Base-by-base conservation (phyloP, 2,113 vertebrate species). In the Cynocephalus volans region DNA sequence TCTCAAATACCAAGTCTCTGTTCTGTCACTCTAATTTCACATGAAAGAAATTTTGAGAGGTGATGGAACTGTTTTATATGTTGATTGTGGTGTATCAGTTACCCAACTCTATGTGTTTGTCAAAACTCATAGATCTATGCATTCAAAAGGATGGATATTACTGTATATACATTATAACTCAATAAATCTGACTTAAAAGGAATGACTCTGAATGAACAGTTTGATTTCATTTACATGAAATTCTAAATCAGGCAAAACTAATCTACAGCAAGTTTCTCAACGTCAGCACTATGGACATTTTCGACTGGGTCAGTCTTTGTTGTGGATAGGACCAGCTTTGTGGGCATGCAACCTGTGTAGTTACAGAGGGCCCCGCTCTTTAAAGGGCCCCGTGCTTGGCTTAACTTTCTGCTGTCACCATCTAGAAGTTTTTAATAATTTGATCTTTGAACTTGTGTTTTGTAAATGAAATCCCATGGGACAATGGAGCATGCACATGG, bases 351-450 rank as follows among this genome's bases (percentile, higher is more conserved):
- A 21, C 4, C 19, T 28, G 2, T 26, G 2, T 9, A 65, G 70
- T 1, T 15, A 6, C 41, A 86, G 87, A 72, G 73, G 21, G 28
- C 18, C 4, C 13, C 7, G 17, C 6, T 45, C 36, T 95, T 84
- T 62, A 36, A 52, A 70, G 10, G 36, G 14, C 4, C 28, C 24
- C 23, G 3, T 2, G 4, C 7, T 72, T 88, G 23, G 15, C 26
- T 81, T 95, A 54, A 23, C 41, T 8, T 7, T 73, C 52, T 88
- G 18, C 31, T 62, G 12, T 28, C 17, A 10, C 31, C 33, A 90
- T 67, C 58, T 82, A 65, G 33, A 70, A 82, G 33, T 77, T 56
- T 31, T 75, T 95, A 76, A 90, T 54, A 92, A 82, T 67, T 48
- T 92, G 9, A 70, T 24, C 26, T 65, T 41, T 80, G 36, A 80